phyloP scores from a whole-genome alignment of 1,140 invertebrate species.

The Psilanteris sp. region DNA sequence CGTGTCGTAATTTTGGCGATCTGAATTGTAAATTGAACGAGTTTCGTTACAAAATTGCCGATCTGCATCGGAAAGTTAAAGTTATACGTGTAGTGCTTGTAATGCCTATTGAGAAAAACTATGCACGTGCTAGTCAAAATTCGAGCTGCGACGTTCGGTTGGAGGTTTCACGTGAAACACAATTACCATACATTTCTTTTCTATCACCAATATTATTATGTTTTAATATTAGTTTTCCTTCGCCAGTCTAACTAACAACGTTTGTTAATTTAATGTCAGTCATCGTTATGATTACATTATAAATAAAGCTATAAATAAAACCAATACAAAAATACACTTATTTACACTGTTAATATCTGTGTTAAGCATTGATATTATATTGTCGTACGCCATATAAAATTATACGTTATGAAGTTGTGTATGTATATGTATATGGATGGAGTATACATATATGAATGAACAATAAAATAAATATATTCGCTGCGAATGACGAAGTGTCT shows the following conservation, averaged over 20 bases:
- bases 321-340: constrained; percentile 65
- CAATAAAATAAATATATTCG: constrained; percentile 59
- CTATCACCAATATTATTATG: constrained; percentile 1
- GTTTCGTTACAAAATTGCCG: constrained; percentile 22
- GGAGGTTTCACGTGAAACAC: constrained; percentile 42
- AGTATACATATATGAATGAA: constrained; percentile 50
- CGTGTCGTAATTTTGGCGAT: constrained; percentile 8
- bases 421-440: constrained; percentile 44
- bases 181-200: constrained; percentile 13
- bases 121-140: constrained; percentile 78
- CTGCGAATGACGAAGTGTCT: too few relatives aligned
- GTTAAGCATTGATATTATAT: constrained; percentile 70
- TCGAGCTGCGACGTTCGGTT: constrained; percentile 64
- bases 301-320: constrained; percentile 30
- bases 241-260: constrained; percentile 65
- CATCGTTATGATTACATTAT: constrained; percentile 65
- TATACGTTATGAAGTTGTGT: constrained; percentile 44
- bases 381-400: constrained; percentile 59
- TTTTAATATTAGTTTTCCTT: constrained; percentile 34
- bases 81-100: constrained; percentile 36
- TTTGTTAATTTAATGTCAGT: constrained; percentile 69
- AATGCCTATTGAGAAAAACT: constrained; percentile 39
- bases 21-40: not conserved
- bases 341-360: constrained; percentile 72
- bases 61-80: constrained; percentile 24